Conservation (phyloP, 2,797 vertebrate genomes). For the Coranthus polyacanthus region DNA sequence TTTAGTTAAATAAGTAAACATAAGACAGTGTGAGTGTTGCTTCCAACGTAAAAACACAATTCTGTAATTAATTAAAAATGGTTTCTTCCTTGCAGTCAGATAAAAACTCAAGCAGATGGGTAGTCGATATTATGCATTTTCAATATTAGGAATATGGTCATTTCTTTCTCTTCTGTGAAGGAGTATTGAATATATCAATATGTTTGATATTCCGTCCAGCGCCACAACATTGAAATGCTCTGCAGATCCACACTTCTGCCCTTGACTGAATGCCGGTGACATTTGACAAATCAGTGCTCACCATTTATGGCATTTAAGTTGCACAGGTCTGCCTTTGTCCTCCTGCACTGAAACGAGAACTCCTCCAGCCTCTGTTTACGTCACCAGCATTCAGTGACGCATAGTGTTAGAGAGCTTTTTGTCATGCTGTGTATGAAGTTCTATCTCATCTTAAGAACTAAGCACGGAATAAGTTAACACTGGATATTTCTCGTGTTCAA, state of each 20-base stretch:
- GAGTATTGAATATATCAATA: slow-evolving; percentile 9
- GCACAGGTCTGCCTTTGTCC: slow-evolving; percentile 31
- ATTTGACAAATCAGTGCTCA: slow-evolving; percentile 47
- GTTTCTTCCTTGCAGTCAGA: too few relatives aligned
- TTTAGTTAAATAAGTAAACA: too few relatives aligned
- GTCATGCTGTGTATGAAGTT: slow-evolving; percentile 13
- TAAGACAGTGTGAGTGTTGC: too few relatives aligned
- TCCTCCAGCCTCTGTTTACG: background rate
- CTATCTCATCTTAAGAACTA: slow-evolving; percentile 16
- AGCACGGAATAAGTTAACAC: slow-evolving; percentile 11
- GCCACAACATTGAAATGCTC: slow-evolving; percentile 10
- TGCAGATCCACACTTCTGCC: slow-evolving; percentile 43
- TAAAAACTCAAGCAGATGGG: too few relatives aligned
- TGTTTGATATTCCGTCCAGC: background rate
- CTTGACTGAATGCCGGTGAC: slow-evolving; percentile 37
- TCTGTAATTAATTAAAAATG: too few relatives aligned
- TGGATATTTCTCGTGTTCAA: slow-evolving; percentile 17
- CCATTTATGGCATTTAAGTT: slow-evolving; percentile 17
- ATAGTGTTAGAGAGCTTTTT: slow-evolving; percentile 8
- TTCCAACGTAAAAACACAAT: too few relatives aligned
- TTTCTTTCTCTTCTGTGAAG: background rate
- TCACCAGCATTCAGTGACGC: background rate
- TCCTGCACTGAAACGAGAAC: slow-evolving; percentile 18
- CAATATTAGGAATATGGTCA: too few relatives aligned
- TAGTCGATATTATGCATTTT: too few relatives aligned